Percentiles rank a stretch among this genome's conserved stretches.
phyloP scores from a whole-genome alignment of 2,888 invertebrate genomes.

The Rhamnusium bicolor region DNA sequence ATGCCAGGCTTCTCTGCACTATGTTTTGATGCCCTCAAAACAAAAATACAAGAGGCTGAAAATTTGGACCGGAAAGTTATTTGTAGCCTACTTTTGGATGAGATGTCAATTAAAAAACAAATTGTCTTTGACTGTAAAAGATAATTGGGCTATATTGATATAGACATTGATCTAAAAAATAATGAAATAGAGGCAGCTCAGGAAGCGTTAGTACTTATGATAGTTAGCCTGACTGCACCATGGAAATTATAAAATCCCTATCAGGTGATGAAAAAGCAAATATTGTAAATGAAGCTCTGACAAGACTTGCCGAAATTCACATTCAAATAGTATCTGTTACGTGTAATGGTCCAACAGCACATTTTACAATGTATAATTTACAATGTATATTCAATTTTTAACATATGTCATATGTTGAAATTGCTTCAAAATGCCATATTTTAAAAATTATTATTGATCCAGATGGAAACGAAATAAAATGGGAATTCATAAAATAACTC shows the following conservation, averaged over 20 bases:
- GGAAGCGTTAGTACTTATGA: conserved; percentile 41
- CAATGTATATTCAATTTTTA: conserved; percentile 34
- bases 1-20: conserved; percentile 33
- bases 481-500: too few species aligned
- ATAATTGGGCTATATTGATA: conserved; percentile 34
- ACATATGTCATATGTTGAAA: too few species aligned
- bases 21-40: too few species aligned
- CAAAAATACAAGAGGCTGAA: conserved; percentile 22
- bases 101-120: conserved; percentile 41
- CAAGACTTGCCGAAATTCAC: too few species aligned
- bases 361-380: too few species aligned
- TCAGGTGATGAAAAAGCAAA: too few species aligned
- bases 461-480: too few species aligned
- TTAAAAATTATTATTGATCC: conserved; percentile 36
- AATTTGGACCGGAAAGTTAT: conserved; percentile 10
- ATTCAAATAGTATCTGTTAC: too few species aligned
- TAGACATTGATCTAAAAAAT: too few species aligned
- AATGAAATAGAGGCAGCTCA: conserved; percentile 29
- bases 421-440: conserved; percentile 36
- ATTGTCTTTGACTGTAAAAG: conserved; percentile 36
- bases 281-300: too few species aligned
- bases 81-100: too few species aligned
- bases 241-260: conserved; percentile 36
- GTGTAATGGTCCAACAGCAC: too few species aligned
- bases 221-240: conserved; percentile 30